Conservation (phyloP, 2,797 vertebrate species). For the Distichodus sexfasciatus region DNA sequence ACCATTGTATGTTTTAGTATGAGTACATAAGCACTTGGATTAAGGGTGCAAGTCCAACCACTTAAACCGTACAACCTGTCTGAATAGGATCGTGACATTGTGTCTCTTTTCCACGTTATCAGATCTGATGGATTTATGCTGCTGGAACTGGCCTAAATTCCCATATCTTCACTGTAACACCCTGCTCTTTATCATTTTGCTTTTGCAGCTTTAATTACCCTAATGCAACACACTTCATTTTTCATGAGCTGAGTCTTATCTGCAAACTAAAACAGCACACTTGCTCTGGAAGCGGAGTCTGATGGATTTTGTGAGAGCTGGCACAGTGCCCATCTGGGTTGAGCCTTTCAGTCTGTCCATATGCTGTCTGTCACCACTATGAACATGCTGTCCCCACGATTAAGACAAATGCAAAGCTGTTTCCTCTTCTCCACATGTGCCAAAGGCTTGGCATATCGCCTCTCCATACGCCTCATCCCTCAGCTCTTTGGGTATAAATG, state of each 20-base stretch:
- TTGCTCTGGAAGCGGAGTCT: background rate
- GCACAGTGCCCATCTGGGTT: constrained; percentile 44
- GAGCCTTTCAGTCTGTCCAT: constrained; percentile 62
- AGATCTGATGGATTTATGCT: constrained; percentile 2
- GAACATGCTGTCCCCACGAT: constrained; percentile 46
- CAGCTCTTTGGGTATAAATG: background rate
- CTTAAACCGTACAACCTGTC: constrained; percentile 1
- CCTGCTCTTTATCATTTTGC: no score
- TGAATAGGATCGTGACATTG: background rate
- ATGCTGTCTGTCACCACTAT: constrained; percentile 53
- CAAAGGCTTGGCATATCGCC: constrained; percentile 7
- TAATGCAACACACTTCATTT: background rate
- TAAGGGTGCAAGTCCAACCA: constrained; percentile 15
- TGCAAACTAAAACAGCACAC: background rate
- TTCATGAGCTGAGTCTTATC: background rate
- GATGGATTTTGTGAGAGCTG: constrained; percentile 42
- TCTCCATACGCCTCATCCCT: constrained; percentile 1
- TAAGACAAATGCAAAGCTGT: constrained; percentile 54
- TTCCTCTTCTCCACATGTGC: background rate
- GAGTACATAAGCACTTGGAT: constrained; percentile 27
- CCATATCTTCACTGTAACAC: background rate
- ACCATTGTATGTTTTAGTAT: constrained; percentile 19
- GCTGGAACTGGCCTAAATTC: background rate
- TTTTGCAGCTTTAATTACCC: no score
- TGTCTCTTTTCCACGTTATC: background rate